Evolutionary conservation across 2,888 invertebrate species (phyloP), one percentile per base, ranked within the genome.

Genomic region (Mythimna pallens): DNA sequence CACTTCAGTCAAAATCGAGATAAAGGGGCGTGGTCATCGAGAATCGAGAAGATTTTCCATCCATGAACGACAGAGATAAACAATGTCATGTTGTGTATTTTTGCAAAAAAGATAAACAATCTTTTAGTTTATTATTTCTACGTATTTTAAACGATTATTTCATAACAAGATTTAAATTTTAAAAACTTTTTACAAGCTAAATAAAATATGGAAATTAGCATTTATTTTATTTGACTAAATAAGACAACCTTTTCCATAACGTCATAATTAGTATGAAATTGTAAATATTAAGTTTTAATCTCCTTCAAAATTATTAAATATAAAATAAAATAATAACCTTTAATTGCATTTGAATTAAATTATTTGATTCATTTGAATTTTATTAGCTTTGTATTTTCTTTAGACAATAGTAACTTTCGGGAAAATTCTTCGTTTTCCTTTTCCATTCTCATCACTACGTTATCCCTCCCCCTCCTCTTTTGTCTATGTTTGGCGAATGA

Each of bases 1-100:
- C 91, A 92, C 90, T 94, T 93, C 91, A 92, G 74, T 83, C 81
- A 89, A 88, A 92, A 90, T 92, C 89, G 91, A 92, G 92, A 91
- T 91, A 90, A 90, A 90, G 90, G 89, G 89, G 88, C 89, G 89
- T 88, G 89, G 89, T 90, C 89, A 87, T 82, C 70, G 83, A 85
- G 67, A 87, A 88, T 89, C 89, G 89, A 90, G 86, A 76, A 83
- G 80, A 84, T 81, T 81, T 86, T 84, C 75, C 66, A 64, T 73
- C 80, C 78, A 76, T 85, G 80, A 82, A 77, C 75, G 80, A 81
- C 76, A 81, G 83, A 82, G 80, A 73, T 82, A 70, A 80, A 79
- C 72, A 73, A 64, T 75, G 80, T 80, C 74, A 80, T 61, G 70
- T 71, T 73, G 58, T 50, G 36, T 25, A 64, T 54, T 66, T 78